Evolutionary conservation across 2,113 vertebrate genomes (phyloP), one percentile per base, ranked within the genome.

Genomic region (Strix uralensis): DNA sequence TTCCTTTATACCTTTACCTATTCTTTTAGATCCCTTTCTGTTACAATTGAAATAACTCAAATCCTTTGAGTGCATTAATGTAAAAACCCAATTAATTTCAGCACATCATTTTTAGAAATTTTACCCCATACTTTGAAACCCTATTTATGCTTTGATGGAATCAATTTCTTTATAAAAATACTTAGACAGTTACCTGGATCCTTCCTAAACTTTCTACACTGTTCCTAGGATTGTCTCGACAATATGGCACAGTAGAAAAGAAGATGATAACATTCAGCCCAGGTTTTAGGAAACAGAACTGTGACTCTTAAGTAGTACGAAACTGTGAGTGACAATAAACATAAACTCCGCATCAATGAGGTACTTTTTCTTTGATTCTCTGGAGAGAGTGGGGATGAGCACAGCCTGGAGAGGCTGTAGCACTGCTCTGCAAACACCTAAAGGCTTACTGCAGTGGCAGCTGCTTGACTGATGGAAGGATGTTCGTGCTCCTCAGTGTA

Each of bases 341-440:
- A 54, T 7, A n/a, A 81, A 10, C 9, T 78, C 40, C 13, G 13
- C 30, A 54, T 27, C 0, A 2, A 4, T 46, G 10, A 49, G 11
- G 25, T 6, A 38, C 11, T 6, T 61, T 57, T 51, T 49, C 26
- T 71, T 34, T 57, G 13, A 51, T 71, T 51, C 32, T 27, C n/a
- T 46, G 44, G 27, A 40, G 11, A 2, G 0, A 47, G 8, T 1
- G 5, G 36, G n/a, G 52, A 62, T n/a, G 30, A 61, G n/a, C 15
- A 42, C 34, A 75, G 47, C 23, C 21, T 2, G 0, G n/a, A 18
- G 58, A 59, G 7, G 15, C 21, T 36, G 21, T 2, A 2, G 27
- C 21, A 63, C 27, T 72, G n/a, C 44, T 59, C 38, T 72, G 58
- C 44, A 55, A 69, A 78, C 49, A 59, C 23, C 38, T 58, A 3